Evolutionary conservation across 2,888 invertebrate genomes (phyloP).

Genomic region (Oeneis ivallda): DNA sequence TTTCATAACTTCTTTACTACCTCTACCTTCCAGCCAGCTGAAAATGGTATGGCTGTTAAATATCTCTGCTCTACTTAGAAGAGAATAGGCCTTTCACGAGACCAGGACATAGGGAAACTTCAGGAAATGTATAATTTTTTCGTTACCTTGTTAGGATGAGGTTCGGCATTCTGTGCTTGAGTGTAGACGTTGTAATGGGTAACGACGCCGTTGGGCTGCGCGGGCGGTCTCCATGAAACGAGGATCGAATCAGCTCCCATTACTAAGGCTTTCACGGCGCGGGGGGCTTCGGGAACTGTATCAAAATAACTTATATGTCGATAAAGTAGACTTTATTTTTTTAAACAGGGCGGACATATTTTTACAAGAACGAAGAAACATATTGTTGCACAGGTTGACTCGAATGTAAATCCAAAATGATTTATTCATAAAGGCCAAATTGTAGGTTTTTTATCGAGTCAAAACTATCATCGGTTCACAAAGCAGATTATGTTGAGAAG

Average conservation of each 20-base stretch:
- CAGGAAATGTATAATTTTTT: background rate
- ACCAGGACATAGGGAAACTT: too few species aligned
- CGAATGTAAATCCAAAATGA: too few species aligned
- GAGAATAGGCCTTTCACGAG: too few species aligned
- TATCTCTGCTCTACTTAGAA: background rate
- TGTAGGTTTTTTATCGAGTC: too few species aligned
- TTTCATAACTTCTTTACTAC: too few species aligned
- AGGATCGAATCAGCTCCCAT: conserved; percentile 95
- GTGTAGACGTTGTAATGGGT: conserved; percentile 96
- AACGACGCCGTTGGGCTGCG: conserved; percentile 95
- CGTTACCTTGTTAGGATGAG: conserved; percentile 86
- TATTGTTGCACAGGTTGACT: too few species aligned
- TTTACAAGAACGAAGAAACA: too few species aligned
- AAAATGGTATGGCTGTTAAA: background rate
- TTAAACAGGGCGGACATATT: too few species aligned
- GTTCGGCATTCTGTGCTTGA: conserved; percentile 86
- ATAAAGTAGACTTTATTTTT: background rate
- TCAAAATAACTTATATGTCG: background rate
- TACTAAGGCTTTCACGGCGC: conserved; percentile 95
- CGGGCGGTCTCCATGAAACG: conserved; percentile 96
- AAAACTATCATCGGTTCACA: too few species aligned
- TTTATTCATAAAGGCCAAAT: too few species aligned
- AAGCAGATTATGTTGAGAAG: too few species aligned
- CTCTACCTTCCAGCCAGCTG: background rate
- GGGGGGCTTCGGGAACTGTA: conserved; percentile 95